Conservation (phyloP, 2,113 vertebrate species). For the Nematolebias whitei region DNA sequence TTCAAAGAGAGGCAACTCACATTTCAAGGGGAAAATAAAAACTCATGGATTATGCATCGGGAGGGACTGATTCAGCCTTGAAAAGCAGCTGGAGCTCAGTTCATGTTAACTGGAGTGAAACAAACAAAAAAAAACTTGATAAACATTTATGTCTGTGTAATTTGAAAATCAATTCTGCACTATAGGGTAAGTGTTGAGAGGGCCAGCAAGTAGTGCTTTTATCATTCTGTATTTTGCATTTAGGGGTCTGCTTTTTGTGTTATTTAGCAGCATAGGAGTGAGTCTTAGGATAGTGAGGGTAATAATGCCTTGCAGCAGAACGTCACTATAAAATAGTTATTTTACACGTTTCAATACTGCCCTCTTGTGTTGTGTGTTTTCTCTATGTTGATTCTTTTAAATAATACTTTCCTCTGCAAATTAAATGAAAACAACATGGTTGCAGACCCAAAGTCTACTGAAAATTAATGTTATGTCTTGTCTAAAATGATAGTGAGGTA, state of each 20-base stretch:
- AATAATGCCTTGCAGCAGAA: slow-evolving; percentile 5
- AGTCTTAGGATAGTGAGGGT: slow-evolving; percentile 25
- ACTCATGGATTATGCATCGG: slow-evolving; percentile 74
- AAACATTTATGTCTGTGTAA: slow-evolving; percentile 36
- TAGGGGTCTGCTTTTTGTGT: slow-evolving; percentile 11
- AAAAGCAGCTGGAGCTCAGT: slow-evolving; percentile 37
- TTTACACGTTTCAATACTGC: slow-evolving; percentile 73
- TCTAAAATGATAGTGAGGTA: background rate
- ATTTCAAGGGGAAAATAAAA: slow-evolving; percentile 75
- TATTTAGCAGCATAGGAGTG: slow-evolving; percentile 29
- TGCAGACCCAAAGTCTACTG: background rate
- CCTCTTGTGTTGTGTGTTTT: slow-evolving; percentile 66
- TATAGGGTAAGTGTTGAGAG: slow-evolving; percentile 20
- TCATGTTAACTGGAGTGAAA: slow-evolving; percentile 34
- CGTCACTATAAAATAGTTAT: background rate
- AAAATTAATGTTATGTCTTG: too few relatives aligned
- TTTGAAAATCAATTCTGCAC: slow-evolving; percentile 37
- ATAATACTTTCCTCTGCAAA: background rate
- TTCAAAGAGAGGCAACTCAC: slow-evolving; percentile 72
- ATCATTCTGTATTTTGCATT: slow-evolving; percentile 19
- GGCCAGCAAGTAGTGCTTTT: slow-evolving; percentile 6
- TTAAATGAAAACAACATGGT: background rate
- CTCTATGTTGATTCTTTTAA: background rate
- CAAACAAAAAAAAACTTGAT: slow-evolving; percentile 40
- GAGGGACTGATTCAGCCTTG: slow-evolving; percentile 60